These are phyloP conservation scores for Coluber constrictor DNA, from an alignment of 2,797 vertebrate genomes.

Conservation along the genomic window DNA sequence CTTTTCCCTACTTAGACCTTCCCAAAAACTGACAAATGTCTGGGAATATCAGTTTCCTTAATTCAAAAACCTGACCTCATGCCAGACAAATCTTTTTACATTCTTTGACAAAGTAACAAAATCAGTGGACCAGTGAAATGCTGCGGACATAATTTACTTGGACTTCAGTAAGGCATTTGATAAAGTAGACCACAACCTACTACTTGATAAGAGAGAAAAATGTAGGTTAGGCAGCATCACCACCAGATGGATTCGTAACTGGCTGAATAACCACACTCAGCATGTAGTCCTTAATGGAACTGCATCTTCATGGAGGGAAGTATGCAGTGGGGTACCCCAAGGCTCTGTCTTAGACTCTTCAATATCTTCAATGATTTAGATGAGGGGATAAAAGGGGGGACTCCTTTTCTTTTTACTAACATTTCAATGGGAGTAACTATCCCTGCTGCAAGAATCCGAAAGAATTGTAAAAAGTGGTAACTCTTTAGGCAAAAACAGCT, in stretches of 20 bases:
- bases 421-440: background rate
- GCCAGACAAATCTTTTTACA: background rate
- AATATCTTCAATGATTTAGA: background rate
- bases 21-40: background rate
- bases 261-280: background rate
- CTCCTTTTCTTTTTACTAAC: background rate
- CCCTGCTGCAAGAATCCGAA: background rate
- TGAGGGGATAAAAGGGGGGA: background rate
- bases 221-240: background rate
- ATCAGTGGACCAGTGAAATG: background rate
- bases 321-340: background rate
- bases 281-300: background rate
- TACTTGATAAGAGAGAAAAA: background rate
- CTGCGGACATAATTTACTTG: background rate
- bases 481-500: background rate
- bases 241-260: background rate
- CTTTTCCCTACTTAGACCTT: background rate
- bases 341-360: background rate
- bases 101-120: background rate
- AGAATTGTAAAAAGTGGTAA: background rate
- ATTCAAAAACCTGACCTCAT: background rate
- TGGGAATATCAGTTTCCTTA: background rate
- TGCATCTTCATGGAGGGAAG: background rate
- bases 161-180: background rate
- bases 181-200: background rate